Base-by-base conservation (phyloP, 2,113 vertebrate species). In the Neotoma lepida region DNA sequence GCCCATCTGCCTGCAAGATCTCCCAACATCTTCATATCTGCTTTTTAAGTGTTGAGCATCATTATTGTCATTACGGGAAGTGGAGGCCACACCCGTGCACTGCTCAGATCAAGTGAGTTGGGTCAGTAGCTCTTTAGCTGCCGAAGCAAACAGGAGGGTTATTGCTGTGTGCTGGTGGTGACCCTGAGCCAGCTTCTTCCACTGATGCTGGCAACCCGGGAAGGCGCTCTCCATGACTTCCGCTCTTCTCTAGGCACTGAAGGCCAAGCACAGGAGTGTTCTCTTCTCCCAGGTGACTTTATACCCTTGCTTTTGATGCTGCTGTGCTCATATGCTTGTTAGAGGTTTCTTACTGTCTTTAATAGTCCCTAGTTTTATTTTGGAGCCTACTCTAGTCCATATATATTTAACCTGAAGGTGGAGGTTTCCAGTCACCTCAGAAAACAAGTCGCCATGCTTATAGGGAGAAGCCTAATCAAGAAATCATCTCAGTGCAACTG, bases 61-160 rank as follows among this genome's bases (percentile, higher is more conserved):
- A 95, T 97, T 95, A 96, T 9, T 95, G 93, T 96, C 88, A 96
- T 96, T 97, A 93, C 4, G 8, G 63, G 88, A 73, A 94, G 88
- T 89, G 56, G 68, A 92, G 24, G 9, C 97, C 97, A 97, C 97
- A 81, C 97, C 97, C 96, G 86, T n/a, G 70, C 6, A 5, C 44
- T 74, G 78, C 76, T n/a, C 66, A 54, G 39, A 54, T 88, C 80
- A 4, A 7, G 93, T 74, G 5, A 3, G 77, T 78, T 51, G 41
- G 86, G 70, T 91, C 71, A 91, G 96, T 61, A 88, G 93, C 41
- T 73, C 58, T 58, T 95, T 24, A 5, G 39, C 93, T 94, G 41
- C 73, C 1, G 39, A 73, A 86, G 76, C 12, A 14, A 46, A 41
- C 26, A 26, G 74, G 87, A 88, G 88, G 88, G 54, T 24, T 74